Conservation (phyloP, 1,140 invertebrate species). For the Heliconius himera region DNA sequence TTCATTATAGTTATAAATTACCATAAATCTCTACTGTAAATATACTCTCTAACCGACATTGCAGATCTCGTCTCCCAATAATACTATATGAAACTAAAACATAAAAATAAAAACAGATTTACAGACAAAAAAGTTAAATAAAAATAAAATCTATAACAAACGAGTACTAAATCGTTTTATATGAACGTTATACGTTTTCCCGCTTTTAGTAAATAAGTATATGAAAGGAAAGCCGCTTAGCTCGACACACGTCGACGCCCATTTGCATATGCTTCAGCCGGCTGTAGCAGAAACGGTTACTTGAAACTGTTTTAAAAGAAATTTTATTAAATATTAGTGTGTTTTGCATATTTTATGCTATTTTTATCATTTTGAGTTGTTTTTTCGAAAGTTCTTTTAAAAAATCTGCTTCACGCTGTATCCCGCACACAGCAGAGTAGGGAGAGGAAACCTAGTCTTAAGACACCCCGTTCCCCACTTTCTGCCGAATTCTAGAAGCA, state of each 20-base stretch:
- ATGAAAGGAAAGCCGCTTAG: constrained; percentile 8
- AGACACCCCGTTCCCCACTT: too few species aligned
- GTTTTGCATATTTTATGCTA: background rate
- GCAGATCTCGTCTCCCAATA: too few species aligned
- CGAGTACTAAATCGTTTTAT: constrained; percentile 5
- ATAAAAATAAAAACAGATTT: background rate
- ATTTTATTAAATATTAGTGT: constrained; percentile 7
- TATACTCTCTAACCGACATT: too few species aligned
- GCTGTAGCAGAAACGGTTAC: background rate
- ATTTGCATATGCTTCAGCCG: constrained; percentile 1
- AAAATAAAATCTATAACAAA: background rate
- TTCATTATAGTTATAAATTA: too few species aligned
- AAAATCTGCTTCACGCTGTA: too few species aligned
- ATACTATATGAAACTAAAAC: background rate
- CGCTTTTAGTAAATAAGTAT: background rate
- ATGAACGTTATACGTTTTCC: background rate
- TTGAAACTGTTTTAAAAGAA: background rate
- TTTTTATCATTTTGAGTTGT: background rate
- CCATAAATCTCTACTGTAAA: too few species aligned
- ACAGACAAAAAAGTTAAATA: background rate
- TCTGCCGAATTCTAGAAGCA: too few species aligned
- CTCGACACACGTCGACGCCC: constrained; percentile 6
- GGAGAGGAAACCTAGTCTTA: too few species aligned
- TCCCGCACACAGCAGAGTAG: too few species aligned
- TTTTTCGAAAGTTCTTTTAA: too few species aligned